Percentiles rank a stretch among this genome's conserved stretches.
Evolutionary conservation across 1,140 invertebrate genomes (phyloP).

Genomic region (Halesus radiatus): DNA sequence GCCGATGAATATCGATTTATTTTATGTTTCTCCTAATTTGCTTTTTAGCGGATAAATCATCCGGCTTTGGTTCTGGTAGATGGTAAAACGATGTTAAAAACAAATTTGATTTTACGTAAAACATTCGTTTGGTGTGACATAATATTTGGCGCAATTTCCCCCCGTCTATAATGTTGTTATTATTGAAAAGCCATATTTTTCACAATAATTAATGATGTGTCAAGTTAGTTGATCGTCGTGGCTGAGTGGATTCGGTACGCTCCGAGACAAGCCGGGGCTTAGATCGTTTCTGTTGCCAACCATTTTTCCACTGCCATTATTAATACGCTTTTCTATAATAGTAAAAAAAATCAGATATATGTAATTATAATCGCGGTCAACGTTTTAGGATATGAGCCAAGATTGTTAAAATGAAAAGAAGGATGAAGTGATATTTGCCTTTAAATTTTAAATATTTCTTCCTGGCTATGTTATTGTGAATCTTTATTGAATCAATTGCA

Average conservation of each 20-base stretch:
- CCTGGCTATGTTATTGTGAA: no score
- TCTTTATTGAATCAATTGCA: no score
- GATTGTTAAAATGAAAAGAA: background rate
- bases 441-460: no score
- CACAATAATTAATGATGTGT: conserved; percentile 7
- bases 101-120: background rate
- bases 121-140: background rate
- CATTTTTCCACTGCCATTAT: conserved; percentile 16
- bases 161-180: background rate
- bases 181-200: conserved; percentile 13
- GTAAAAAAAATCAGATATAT: conserved; percentile 11
- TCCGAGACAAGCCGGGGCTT: background rate
- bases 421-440: background rate
- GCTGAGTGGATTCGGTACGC: background rate
- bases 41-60: no score
- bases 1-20: no score
- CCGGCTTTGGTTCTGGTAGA: no score
- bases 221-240: conserved; percentile 10
- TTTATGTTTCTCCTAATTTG: no score
- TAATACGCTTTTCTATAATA: conserved; percentile 1
- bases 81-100: no score
- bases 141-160: background rate
- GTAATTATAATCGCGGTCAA: conserved; percentile 2
- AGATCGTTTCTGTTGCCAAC: conserved; percentile 6
- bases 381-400: conserved; percentile 27